Percentiles rank a stretch among this genome's conserved stretches.
Conservation (phyloP, 2,888 invertebrate species). For the Nephrotoma flavescens region DNA sequence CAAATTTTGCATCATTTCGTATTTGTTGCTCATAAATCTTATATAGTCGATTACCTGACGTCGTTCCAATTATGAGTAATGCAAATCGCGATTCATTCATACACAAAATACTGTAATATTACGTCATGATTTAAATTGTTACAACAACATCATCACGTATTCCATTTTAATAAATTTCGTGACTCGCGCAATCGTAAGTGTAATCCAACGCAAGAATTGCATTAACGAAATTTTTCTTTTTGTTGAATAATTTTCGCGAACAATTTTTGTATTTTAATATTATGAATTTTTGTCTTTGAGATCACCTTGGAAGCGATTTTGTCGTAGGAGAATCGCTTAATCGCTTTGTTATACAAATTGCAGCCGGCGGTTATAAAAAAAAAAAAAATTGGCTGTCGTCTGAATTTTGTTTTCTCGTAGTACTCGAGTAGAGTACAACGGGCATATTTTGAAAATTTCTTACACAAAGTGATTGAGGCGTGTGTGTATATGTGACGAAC, state of each 20-base stretch:
- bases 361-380: neutral
- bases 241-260: neutral
- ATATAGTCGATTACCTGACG: neutral
- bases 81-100: neutral
- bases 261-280: neutral
- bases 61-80: neutral
- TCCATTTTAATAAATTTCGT: neutral
- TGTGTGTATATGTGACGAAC: neutral
- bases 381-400: neutral
- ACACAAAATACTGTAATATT: neutral
- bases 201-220: neutral
- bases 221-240: neutral
- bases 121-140: neutral
- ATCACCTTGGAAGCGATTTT: neutral
- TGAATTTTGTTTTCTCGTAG: neutral
- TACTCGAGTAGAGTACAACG: no score
- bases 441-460: no score
- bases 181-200: neutral
- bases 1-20: neutral
- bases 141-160: neutral
- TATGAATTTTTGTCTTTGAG: neutral
- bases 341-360: neutral
- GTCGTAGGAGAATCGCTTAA: neutral
- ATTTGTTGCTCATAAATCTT: neutral
- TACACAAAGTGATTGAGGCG: no score